Evolutionary conservation across 1,140 invertebrate species (phyloP).

Genomic region (Pemphigus obesinymphae): DNA sequence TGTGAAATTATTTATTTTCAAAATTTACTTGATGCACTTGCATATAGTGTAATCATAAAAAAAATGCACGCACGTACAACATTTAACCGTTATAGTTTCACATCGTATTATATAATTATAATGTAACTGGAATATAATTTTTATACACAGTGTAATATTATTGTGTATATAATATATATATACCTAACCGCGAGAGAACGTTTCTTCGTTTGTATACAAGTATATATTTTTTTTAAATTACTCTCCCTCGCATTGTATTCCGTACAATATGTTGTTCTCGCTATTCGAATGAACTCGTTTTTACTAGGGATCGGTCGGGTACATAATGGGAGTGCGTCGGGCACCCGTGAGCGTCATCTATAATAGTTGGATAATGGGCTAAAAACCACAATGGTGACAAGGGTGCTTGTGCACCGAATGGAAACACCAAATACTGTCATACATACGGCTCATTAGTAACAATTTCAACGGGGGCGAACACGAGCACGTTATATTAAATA

Average conservation of each 20-base stretch:
- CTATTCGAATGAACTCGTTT: conserved; percentile 6
- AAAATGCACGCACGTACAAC: no score
- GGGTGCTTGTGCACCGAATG: not conserved
- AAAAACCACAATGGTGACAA: conserved; percentile 31
- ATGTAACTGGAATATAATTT: not conserved
- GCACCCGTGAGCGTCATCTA: not conserved
- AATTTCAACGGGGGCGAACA: not conserved
- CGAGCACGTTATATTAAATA: no score
- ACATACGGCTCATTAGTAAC: conserved; percentile 13
- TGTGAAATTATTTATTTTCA: no score
- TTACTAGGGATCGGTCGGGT: not conserved
- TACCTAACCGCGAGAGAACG: not conserved
- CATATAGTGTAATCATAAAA: no score
- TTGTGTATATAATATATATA: no score
- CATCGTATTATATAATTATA: not conserved
- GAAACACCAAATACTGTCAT: conserved; percentile 2
- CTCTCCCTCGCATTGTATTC: not conserved
- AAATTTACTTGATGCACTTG: no score
- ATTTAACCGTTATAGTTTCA: no score
- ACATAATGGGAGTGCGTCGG: not conserved
- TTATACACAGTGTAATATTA: not conserved
- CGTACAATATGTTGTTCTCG: not conserved
- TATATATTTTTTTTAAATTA: not conserved
- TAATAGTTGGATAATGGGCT: conserved; percentile 13
- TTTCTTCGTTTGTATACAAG: not conserved